Evolutionary conservation across 64 coral and sea anemone species (phyloP).

Genomic region (Acropora yongei): DNA sequence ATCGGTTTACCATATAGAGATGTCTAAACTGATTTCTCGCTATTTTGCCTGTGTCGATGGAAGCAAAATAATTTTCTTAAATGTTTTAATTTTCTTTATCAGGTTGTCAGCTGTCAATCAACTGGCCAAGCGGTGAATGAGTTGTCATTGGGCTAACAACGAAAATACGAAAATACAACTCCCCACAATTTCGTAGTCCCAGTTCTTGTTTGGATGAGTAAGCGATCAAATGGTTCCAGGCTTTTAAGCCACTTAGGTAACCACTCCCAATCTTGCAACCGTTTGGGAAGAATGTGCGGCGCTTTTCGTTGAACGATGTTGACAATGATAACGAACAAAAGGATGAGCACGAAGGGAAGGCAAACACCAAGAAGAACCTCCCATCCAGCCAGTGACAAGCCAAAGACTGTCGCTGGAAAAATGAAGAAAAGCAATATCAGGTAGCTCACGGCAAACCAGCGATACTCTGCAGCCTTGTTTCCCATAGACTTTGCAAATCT

Average conservation of each 20-base stretch:
- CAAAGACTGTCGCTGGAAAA: constrained; percentile 85
- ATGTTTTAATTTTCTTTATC: too few relatives aligned
- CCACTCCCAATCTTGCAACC: constrained; percentile 88
- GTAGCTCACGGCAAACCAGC: constrained; percentile 96
- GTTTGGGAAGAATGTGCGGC: constrained; percentile 69
- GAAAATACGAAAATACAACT: too few relatives aligned
- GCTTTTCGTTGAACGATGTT: constrained; percentile 89
- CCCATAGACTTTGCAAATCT: constrained; percentile 89
- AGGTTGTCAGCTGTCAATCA: too few relatives aligned
- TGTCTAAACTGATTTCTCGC: too few relatives aligned
- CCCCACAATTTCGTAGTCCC: too few relatives aligned
- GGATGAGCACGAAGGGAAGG: constrained; percentile 66
- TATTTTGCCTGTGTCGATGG: too few relatives aligned
- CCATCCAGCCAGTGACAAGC: constrained; percentile 97
- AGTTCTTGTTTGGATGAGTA: not conserved
- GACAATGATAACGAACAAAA: constrained; percentile 76
- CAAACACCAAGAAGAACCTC: constrained; percentile 87
- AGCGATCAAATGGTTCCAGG: not conserved
- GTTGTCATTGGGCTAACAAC: too few relatives aligned
- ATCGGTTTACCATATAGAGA: too few relatives aligned
- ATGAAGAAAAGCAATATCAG: constrained; percentile 89
- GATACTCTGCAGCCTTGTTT: constrained; percentile 86
- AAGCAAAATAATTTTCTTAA: too few relatives aligned
- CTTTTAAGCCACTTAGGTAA: constrained; percentile 93
- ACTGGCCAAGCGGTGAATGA: too few relatives aligned